A percentile compares a stretch with the other conserved stretches of the same genome.
phyloP scores from a whole-genome alignment of 2,797 vertebrate genomes.

The Saxicola maurus region DNA sequence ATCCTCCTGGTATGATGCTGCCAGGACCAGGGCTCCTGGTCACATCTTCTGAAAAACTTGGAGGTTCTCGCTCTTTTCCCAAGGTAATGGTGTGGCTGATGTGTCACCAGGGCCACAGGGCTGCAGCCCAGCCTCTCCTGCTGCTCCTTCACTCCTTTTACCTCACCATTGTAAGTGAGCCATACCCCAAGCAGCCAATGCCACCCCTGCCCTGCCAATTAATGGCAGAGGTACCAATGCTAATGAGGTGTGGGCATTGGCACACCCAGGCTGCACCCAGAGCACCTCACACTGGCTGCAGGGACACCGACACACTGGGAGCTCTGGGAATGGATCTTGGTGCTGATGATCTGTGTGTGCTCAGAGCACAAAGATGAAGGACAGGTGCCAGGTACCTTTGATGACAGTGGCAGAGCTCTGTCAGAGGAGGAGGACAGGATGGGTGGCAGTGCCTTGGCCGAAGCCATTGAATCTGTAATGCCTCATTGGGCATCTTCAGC shows the following conservation, averaged over 20 bases:
- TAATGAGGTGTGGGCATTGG: background rate
- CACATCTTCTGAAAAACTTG: background rate
- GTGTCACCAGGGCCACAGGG: background rate
- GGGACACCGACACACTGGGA: accelerated
- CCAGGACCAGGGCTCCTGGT: background rate
- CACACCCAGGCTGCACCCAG: accelerated
- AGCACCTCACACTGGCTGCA: accelerated
- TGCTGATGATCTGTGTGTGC: accelerated
- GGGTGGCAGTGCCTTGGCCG: background rate
- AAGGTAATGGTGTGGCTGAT: background rate
- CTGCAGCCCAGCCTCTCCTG: background rate
- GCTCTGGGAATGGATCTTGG: background rate
- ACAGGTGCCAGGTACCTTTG: background rate
- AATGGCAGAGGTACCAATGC: accelerated
- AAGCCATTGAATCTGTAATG: accelerated
- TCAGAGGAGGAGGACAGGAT: background rate
- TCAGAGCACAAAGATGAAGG: background rate
- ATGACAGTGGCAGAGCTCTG: background rate
- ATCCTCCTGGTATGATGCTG: accelerated
- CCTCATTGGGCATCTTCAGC: background rate
- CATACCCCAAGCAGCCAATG: accelerated
- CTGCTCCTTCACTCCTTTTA: background rate
- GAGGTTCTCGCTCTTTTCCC: background rate
- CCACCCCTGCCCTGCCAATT: background rate
- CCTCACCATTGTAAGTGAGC: accelerated